Evolutionary conservation across 2,113 vertebrate genomes (phyloP), one percentile per base, ranked within the genome.

Genomic region (Periophthalmus modestus): DNA sequence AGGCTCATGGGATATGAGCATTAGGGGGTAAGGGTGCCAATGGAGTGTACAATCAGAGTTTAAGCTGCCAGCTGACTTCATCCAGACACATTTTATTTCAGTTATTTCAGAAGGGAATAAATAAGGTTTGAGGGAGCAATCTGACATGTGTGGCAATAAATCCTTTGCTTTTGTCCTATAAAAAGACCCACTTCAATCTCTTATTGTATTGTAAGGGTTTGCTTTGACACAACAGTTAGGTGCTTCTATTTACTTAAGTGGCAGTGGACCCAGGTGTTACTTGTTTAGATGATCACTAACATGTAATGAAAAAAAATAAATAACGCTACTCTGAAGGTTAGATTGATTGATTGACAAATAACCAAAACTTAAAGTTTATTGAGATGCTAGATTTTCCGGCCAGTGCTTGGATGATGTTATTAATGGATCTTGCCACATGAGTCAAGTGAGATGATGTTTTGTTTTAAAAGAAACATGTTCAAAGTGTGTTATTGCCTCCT

Each of bases 41-140:
- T 50, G 18, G 66, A 72, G 50, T 67, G 69, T 69, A 48, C 65
- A 70, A 82, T 63, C 5, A 1, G 58, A 58, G 33, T 55, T 59
- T 68, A 39, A 0, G 2, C 39, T 82, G 78, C 74, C 83, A 84
- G 43, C 48, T 23, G 14, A 36, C 74, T 73, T 66, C 59, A 83
- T 76, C 74, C 18, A 23, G n/a, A 72, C 69, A 19, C 68, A 69
- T n/a, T 83, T 83, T 82, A 86, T 78, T 78, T 47, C 70, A 78
- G 72, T 54, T 52, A n/a, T n/a, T n/a, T n/a, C n/a, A n/a, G n/a
- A n/a, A n/a, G n/a, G n/a, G n/a, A n/a, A 68, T 85, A 85, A 79
- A 76, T 71, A 79, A 78, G 19, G 71, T 12, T 66, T 71, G 67
- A 48, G 50, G 46, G 23, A 11, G 61, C 15, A 77, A 80, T 81